Percentiles rank a stretch among this genome's conserved stretches.
Evolutionary conservation across 1,140 invertebrate genomes (phyloP).

Genomic region (Nautilus pompilius): DNA sequence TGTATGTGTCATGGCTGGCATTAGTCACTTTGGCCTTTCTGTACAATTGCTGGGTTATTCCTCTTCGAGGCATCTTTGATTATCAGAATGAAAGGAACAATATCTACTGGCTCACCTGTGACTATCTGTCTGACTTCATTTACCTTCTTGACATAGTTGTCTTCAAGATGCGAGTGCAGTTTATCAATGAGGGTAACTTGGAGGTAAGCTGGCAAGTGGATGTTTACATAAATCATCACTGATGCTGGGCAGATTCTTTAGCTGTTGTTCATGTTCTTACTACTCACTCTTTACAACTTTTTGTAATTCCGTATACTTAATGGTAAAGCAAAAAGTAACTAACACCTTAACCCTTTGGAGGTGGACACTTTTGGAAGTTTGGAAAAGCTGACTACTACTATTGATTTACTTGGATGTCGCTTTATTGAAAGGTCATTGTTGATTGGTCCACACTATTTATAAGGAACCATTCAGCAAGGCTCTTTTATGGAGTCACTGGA

Average conservation of each 20-base stretch:
- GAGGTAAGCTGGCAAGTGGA: slow-evolving; percentile 31
- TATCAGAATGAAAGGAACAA: slow-evolving; percentile 45
- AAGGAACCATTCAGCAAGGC: too few relatives aligned
- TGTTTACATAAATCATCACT: neutral
- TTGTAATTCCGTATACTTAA: too few relatives aligned
- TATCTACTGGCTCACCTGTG: slow-evolving; percentile 69
- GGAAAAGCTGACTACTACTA: too few relatives aligned
- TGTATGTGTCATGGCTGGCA: slow-evolving; percentile 79
- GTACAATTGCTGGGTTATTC: slow-evolving; percentile 86
- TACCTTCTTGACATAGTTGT: slow-evolving; percentile 81
- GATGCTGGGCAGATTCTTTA: neutral
- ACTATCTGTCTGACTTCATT: slow-evolving; percentile 77
- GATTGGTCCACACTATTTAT: too few relatives aligned
- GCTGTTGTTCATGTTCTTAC: too few relatives aligned
- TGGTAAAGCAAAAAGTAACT: too few relatives aligned
- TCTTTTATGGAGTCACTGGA: too few relatives aligned
- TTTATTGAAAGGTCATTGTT: too few relatives aligned
- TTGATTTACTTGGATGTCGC: too few relatives aligned
- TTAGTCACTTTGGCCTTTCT: slow-evolving; percentile 75
- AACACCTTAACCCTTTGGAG: too few relatives aligned
- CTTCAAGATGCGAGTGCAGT: slow-evolving; percentile 68
- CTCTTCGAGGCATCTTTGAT: slow-evolving; percentile 73
- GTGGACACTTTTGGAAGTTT: too few relatives aligned
- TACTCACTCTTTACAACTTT: too few relatives aligned
- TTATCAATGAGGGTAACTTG: slow-evolving; percentile 52